Evolutionary conservation across 2,797 vertebrate genomes (phyloP).

Genomic region (Acestrorhynchus altus): DNA sequence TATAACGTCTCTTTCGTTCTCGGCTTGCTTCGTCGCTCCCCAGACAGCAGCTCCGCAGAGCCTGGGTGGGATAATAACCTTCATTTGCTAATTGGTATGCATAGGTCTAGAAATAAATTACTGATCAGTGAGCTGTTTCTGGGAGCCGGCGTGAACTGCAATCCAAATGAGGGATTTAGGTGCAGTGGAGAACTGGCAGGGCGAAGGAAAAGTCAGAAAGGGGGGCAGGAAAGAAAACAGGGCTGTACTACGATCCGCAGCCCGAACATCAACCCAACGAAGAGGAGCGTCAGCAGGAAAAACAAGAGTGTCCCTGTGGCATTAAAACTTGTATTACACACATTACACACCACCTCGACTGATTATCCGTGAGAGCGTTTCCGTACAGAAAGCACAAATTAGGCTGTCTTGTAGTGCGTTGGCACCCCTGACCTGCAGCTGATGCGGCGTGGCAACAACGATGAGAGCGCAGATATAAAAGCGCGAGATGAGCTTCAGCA

Average conservation of each 20-base stretch:
- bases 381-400: not conserved
- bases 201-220: conserved; percentile 44
- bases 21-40: conserved; percentile 61
- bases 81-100: conserved; percentile 86
- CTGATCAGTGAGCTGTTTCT: conserved; percentile 86
- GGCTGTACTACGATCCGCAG: not conserved
- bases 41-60: conserved; percentile 57
- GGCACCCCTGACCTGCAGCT: not conserved
- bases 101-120: conserved; percentile 86
- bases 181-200: conserved; percentile 40
- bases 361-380: not conserved
- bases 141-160: conserved; percentile 76
- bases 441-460: not conserved
- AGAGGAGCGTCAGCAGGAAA: not conserved
- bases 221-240: not conserved
- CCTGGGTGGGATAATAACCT: conserved; percentile 80
- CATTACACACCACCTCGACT: not conserved
- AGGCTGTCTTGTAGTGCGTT: not conserved
- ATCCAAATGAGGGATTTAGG: conserved; percentile 73
- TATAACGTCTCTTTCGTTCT: conserved; percentile 53
- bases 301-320: not conserved
- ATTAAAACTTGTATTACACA: conserved; percentile 5
- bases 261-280: not conserved
- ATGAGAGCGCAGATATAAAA: conserved; percentile 1
- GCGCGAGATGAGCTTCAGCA: not conserved